These are phyloP conservation scores for Aleiodes testaceus DNA, from an alignment of 2,888 invertebrate genomes.

Conservation along the genomic window DNA sequence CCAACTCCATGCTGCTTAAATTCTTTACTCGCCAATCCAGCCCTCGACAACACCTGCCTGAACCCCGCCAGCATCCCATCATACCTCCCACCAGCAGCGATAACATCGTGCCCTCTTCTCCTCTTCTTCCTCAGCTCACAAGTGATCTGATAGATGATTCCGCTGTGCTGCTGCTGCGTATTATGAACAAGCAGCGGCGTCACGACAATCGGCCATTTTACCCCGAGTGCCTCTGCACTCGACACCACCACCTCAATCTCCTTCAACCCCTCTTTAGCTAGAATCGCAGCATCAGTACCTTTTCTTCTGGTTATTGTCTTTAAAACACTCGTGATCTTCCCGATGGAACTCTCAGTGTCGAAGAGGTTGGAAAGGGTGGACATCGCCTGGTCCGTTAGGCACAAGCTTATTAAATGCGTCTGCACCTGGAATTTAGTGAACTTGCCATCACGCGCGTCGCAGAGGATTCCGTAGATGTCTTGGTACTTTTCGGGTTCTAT, in stretches of 20 bases:
- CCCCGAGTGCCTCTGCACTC: conserved; percentile 83
- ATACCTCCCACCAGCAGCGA: conserved; percentile 93
- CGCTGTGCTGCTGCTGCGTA: conserved; percentile 79
- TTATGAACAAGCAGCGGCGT: conserved; percentile 78
- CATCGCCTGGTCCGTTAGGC: conserved; percentile 81
- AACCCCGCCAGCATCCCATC: conserved; percentile 86
- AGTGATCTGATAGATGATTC: conserved; percentile 81
- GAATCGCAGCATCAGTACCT: conserved; percentile 77
- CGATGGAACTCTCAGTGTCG: conserved; percentile 79
- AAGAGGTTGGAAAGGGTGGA: conserved; percentile 79
- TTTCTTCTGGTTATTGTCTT: conserved; percentile 81
- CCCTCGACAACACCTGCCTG: conserved; percentile 75
- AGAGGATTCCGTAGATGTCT: conserved; percentile 74
- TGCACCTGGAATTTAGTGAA: conserved; percentile 82
- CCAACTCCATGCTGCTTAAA: conserved; percentile 81
- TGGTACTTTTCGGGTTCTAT: conserved; percentile 81
- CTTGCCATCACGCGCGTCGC: conserved; percentile 77
- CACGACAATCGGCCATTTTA: conserved; percentile 78
- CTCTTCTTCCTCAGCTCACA: conserved; percentile 76
- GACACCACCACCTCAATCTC: conserved; percentile 84
- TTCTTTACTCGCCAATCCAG: conserved; percentile 66
- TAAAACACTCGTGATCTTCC: conserved; percentile 78
- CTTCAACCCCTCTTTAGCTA: conserved; percentile 81
- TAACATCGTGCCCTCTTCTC: conserved; percentile 78
- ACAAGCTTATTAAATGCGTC: conserved; percentile 80